Evolutionary conservation across 2,888 invertebrate species (phyloP), one percentile per base, ranked within the genome.

Genomic region (Suillia variegata): DNA sequence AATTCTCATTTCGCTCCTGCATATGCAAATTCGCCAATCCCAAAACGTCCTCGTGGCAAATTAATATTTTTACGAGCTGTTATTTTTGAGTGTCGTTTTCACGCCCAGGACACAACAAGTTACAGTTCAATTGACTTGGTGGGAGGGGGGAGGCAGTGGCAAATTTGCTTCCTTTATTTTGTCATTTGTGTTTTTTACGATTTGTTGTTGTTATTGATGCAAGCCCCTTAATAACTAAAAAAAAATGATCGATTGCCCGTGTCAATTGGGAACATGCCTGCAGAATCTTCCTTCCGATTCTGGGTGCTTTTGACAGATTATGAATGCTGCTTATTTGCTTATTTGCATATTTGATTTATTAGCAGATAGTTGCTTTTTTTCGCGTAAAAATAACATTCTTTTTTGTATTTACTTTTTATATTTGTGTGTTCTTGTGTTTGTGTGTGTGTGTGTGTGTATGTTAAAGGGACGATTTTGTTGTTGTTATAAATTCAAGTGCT

Each of bases 291-390:
- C 45, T 45, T 18, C 18, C 18, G 13, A 45, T 18, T 45, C 18
- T 13, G 18, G 20, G 18, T 45, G 45, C 45, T 45, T 8, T 20
- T 20, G 45, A 18, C 45, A 20, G 45, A 45, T 45, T 17, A 45
- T 17, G 45, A 20, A 13, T 5, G 10, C 10, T 4, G 4, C 64
- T 64, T 73, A 73, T 75, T 22, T 64, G 61, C 65, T 65, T 75
- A 75, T 72, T 72, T 72, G 72, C 75, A 72, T 72, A 73, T 72
- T 73, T 72, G 75, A 72, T 72, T 71, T 74, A 72, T 72, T 70
- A 62, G 54, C 47, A 13, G 4, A 4, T 13, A 13, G 10, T 26
- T 38, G 4, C n/a, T 38, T 38, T 5, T 38, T 38, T 38, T n/a
- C 38, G 10, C 10, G 26, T 26, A 6, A 26, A 26, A 26, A 26